These are phyloP conservation scores for Cheilosia grossa DNA, from an alignment of 2,888 invertebrate species.

Conservation along the genomic window DNA sequence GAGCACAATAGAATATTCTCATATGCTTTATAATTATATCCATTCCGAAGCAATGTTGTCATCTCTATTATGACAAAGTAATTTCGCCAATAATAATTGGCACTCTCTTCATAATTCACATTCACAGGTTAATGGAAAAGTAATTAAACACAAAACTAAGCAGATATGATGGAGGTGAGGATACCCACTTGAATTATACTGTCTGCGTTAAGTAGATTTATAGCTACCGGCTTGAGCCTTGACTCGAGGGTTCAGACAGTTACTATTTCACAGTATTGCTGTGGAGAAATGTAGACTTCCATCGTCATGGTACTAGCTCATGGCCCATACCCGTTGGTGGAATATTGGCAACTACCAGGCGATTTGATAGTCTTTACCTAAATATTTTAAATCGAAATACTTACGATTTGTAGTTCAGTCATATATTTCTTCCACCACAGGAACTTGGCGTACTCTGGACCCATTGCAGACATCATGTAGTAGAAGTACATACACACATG, in stretches of 20 bases:
- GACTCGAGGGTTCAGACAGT: not conserved
- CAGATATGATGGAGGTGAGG: not conserved
- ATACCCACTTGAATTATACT: not conserved
- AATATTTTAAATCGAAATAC: conserved; percentile 76
- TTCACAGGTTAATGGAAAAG: not conserved
- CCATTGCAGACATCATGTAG: conserved; percentile 94
- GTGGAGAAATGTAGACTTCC: not conserved
- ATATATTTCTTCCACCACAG: conserved; percentile 98
- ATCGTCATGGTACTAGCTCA: not conserved
- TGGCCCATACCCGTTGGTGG: no score
- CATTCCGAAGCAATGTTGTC: no score
- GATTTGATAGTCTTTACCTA: not conserved
- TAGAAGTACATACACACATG: conserved; percentile 98
- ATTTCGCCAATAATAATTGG: no score
- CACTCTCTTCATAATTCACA: no score
- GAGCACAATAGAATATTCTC: no score
- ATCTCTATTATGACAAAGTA: no score
- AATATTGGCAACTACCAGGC: no score
- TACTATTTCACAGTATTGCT: not conserved
- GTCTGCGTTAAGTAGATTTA: not conserved
- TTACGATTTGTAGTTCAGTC: conserved; percentile 96
- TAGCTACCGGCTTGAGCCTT: not conserved
- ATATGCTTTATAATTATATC: no score
- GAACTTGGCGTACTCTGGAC: conserved; percentile 93
- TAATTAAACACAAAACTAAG: not conserved